Percentiles rank a stretch among this genome's conserved stretches.
Conservation (phyloP, 1,140 invertebrate species). For the Bemisia tabaci region DNA sequence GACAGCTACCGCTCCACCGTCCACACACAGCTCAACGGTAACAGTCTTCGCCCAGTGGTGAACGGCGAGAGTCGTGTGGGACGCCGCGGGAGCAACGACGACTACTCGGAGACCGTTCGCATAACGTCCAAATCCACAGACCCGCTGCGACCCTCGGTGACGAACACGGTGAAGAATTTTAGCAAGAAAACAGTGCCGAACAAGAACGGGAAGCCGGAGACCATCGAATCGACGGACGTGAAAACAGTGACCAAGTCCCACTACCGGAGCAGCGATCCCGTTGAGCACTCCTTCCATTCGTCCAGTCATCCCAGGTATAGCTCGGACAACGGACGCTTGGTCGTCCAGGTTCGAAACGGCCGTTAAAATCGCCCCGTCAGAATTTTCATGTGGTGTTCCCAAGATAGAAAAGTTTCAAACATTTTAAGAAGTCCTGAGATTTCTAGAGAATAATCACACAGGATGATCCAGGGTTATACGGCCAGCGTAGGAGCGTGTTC, state of each 20-base stretch:
- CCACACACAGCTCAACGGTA: no score
- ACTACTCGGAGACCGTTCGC: constrained; percentile 52
- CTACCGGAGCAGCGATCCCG: constrained; percentile 35
- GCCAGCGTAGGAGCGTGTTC: no score
- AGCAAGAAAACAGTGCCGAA: constrained; percentile 48
- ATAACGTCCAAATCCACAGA: constrained; percentile 48
- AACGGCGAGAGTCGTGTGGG: constrained; percentile 30
- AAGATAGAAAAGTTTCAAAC: no score
- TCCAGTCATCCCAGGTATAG: background rate
- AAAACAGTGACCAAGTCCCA: constrained; percentile 50
- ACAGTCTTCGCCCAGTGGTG: constrained; percentile 28
- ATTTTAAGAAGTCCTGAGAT: no score
- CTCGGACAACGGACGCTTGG: background rate
- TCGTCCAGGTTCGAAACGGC: background rate
- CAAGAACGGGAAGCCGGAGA: constrained; percentile 42
- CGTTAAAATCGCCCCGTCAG: no score
- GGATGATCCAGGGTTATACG: no score
- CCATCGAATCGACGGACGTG: constrained; percentile 50
- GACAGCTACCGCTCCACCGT: constrained; percentile 27
- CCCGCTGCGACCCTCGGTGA: constrained; percentile 43
- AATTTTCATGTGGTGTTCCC: no score
- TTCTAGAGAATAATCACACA: no score
- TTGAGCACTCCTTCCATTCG: background rate
- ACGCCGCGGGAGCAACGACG: constrained; percentile 46
- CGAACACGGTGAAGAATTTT: constrained; percentile 49